These are phyloP conservation scores for Euclidia mi DNA, from an alignment of 2,888 invertebrate species.

Conservation along the genomic window DNA sequence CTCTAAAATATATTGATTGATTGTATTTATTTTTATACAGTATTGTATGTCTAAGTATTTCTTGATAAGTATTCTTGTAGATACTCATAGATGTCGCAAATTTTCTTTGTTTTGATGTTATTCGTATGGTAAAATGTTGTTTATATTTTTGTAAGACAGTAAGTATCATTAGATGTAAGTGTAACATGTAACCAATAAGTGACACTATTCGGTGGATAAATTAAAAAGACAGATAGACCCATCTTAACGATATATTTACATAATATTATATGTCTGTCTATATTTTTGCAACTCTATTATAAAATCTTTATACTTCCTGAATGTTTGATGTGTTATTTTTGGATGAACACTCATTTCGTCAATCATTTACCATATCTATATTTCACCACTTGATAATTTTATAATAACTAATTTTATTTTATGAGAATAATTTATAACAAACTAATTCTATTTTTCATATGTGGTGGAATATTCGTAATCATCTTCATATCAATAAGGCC, in stretches of 20 bases:
- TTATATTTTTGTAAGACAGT: slow-evolving; percentile 76
- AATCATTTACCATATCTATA: slow-evolving; percentile 26
- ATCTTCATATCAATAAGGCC: slow-evolving; percentile 69
- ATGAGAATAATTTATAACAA: slow-evolving; percentile 7
- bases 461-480: slow-evolving; percentile 39
- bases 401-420: slow-evolving; percentile 1
- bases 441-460: slow-evolving; percentile 22
- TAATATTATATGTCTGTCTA: slow-evolving; percentile 29
- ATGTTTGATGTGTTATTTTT: not conserved
- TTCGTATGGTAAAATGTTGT: slow-evolving; percentile 60
- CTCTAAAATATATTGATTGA: slow-evolving; percentile 52
- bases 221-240: slow-evolving; percentile 13
- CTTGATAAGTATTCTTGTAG: slow-evolving; percentile 34
- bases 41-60: slow-evolving; percentile 41
- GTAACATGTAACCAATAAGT: slow-evolving; percentile 34
- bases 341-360: slow-evolving; percentile 13
- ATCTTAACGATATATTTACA: slow-evolving; percentile 28
- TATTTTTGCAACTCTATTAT: slow-evolving; percentile 27
- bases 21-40: slow-evolving; percentile 58
- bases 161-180: slow-evolving; percentile 66
- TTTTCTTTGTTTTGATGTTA: slow-evolving; percentile 48
- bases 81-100: slow-evolving; percentile 47
- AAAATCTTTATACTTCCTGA: slow-evolving; percentile 18
- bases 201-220: slow-evolving; percentile 12
- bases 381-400: slow-evolving; percentile 25